These are phyloP conservation scores for Drosophila sp. DNA, from an alignment of 1,140 invertebrate genomes.

Conservation along the genomic window DNA sequence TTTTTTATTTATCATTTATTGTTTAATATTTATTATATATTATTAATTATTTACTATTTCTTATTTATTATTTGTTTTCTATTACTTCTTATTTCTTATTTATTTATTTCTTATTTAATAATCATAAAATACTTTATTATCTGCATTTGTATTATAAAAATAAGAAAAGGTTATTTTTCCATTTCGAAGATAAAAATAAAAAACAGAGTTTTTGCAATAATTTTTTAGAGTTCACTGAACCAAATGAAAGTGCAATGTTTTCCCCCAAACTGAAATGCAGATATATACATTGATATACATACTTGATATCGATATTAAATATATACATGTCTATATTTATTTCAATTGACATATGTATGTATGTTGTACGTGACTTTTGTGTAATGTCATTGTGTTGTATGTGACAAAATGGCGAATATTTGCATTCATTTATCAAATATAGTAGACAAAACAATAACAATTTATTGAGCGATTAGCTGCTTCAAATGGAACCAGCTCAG, in stretches of 20 bases:
- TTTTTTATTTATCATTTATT: no score
- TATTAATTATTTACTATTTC: no score
- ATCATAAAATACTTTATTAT: no score
- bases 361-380: conserved; percentile 70
- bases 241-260: conserved; percentile 17
- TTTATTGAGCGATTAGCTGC: conserved; percentile 2
- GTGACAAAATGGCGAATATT: conserved; percentile 68
- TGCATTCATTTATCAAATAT: conserved; percentile 59
- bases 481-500: conserved; percentile 8
- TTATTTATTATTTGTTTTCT: no score
- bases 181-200: no score
- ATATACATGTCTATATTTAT: conserved; percentile 6
- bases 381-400: conserved; percentile 48
- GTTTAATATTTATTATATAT: no score
- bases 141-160: conserved; percentile 16
- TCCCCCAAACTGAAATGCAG: background rate
- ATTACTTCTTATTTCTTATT: no score
- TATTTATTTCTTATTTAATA: no score
- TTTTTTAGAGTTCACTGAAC: conserved; percentile 27
- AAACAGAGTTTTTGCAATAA: no score
- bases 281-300: background rate
- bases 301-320: background rate
- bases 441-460: conserved; percentile 33
- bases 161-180: no score
- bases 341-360: conserved; percentile 3